phyloP scores from a whole-genome alignment of 2,888 invertebrate genomes.

The Oasisia sp. region DNA sequence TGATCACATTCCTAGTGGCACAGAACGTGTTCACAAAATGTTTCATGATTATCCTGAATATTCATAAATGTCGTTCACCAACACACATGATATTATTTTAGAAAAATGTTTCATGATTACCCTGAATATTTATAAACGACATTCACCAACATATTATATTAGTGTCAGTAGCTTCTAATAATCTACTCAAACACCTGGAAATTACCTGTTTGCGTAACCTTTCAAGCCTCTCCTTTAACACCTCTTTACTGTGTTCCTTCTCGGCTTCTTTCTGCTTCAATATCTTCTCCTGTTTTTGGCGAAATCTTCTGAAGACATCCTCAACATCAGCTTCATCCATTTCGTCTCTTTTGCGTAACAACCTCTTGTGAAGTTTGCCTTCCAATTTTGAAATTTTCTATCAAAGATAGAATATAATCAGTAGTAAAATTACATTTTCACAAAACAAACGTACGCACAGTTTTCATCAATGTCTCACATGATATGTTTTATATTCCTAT shows the following conservation, averaged over 20 bases:
- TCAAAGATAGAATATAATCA: not conserved
- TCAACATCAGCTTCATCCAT: not conserved
- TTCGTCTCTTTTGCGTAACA: not conserved
- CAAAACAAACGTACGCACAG: not conserved
- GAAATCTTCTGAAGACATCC: not conserved
- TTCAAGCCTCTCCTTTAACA: not conserved
- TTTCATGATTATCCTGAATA: too few relatives aligned
- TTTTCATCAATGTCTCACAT: not conserved
- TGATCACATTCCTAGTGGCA: too few relatives aligned
- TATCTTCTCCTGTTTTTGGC: not conserved
- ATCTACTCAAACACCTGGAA: not conserved
- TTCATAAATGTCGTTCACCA: too few relatives aligned
- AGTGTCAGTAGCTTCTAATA: not conserved
- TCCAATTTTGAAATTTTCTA: not conserved
- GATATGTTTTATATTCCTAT: not conserved
- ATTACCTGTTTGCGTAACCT: not conserved
- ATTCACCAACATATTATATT: not conserved
- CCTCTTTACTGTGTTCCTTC: not conserved
- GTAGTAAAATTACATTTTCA: not conserved
- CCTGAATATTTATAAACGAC: too few relatives aligned
- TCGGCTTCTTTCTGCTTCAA: not conserved
- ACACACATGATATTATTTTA: too few relatives aligned
- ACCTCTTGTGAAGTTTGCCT: not conserved
- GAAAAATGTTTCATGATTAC: too few relatives aligned
- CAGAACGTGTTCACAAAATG: too few relatives aligned